Base-by-base conservation (phyloP, 1,140 invertebrate genomes). In the Trypoxylus dichotomus region DNA sequence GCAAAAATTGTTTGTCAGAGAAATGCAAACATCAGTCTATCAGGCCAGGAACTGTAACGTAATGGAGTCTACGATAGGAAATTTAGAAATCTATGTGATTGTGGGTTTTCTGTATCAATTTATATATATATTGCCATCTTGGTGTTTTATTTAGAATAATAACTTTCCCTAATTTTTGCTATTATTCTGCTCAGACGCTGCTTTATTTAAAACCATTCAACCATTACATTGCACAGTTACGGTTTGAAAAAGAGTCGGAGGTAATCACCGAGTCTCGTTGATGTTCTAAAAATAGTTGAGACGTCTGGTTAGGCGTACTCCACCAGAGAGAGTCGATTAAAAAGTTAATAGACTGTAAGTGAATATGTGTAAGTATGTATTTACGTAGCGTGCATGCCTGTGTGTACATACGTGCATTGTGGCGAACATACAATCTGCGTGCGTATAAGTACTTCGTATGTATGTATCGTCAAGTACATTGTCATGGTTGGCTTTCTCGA, bases 281-380 rank as follows among this genome's bases (percentile, higher is more conserved):
- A 54, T 54, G 47, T 54, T 54, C 47, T 54, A 54, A 54, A 54
- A 54, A 54, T 54, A 54, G 47, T 54, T 54, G 47, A 54, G 47
- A 54, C 15, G 47, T 54, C 47, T 54, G 15, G 47, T 54, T 15
- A 54, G 47, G 47, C 47, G 19, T 54, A 54, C 19, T 54, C 47
- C 47, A 54, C 47, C 19, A 54, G 15, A 54, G 47, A 54, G 47
- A n/a, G 15, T 5, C 47, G 47, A 54, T 54, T 54, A 54, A 54
- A 54, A 54, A 54, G 47, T 54, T 54, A 54, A 54, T 54, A 54
- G 47, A 54, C 47, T 54, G 47, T 54, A 54, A 54, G 47, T 54
- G 47, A 54, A 19, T 54, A 54, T 54, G 47, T 54, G 19, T 54
- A 54, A 54, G 47, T 54, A 54, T 54, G 47, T 54, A 54, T 19